These are phyloP conservation scores for Entomobrya proxima DNA, from an alignment of 2,888 invertebrate genomes.

Conservation along the genomic window DNA sequence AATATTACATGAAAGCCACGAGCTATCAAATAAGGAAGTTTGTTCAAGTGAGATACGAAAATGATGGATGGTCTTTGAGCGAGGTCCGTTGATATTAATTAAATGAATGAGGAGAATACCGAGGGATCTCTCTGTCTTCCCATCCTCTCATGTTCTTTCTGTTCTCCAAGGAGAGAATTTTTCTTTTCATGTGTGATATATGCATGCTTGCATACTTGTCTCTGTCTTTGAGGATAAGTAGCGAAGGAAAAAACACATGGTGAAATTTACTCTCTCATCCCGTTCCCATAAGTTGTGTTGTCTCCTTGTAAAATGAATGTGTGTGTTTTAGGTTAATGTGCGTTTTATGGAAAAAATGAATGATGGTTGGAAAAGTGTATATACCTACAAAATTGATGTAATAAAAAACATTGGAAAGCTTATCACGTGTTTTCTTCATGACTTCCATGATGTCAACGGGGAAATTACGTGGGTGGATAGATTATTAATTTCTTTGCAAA, in stretches of 20 bases:
- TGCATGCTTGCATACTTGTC: neutral
- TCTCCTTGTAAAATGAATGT: neutral
- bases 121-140: slow-evolving; percentile 50
- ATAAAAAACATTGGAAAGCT: slow-evolving; percentile 11
- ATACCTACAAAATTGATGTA: neutral
- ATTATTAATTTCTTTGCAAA: slow-evolving; percentile 25
- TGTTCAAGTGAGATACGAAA: slow-evolving; percentile 67
- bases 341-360: slow-evolving; percentile 34
- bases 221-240: neutral
- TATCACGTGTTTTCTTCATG: slow-evolving; percentile 13
- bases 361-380: neutral
- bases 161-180: neutral
- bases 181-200: neutral
- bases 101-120: slow-evolving; percentile 73
- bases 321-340: slow-evolving; percentile 9
- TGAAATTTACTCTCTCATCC: slow-evolving; percentile 28
- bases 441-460: neutral
- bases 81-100: slow-evolving; percentile 73
- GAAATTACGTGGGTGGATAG: slow-evolving; percentile 11
- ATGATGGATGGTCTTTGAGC: slow-evolving; percentile 74
- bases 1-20: neutral
- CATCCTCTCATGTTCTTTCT: neutral
- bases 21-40: slow-evolving; percentile 67
- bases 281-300: neutral
- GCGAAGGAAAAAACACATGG: neutral